A percentile compares a stretch with the other conserved stretches of the same genome.
phyloP scores from a whole-genome alignment of 1,140 invertebrate genomes.

The Sinonovacula constricta region DNA sequence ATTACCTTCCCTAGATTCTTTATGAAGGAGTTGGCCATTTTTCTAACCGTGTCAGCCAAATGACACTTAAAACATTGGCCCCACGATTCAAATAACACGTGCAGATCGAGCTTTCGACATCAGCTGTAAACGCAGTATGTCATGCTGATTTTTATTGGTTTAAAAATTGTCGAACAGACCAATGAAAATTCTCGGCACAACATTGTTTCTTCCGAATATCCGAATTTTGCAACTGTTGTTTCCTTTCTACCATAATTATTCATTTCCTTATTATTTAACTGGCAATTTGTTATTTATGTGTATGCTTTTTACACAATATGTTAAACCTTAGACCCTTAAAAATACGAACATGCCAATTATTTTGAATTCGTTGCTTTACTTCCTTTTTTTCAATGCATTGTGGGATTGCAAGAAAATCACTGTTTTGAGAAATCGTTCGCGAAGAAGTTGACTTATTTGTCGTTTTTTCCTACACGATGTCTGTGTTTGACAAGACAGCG shows the following conservation, averaged over 20 bases:
- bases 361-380: constrained; percentile 22
- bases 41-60: not conserved
- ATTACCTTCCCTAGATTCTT: constrained; percentile 1
- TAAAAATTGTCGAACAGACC: constrained; percentile 6
- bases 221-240: too few species aligned
- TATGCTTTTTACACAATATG: not conserved
- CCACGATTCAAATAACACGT: too few species aligned
- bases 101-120: constrained; percentile 15
- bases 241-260: too few species aligned
- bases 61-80: too few species aligned
- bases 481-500: too few species aligned
- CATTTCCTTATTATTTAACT: too few species aligned
- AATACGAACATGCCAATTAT: constrained; percentile 45
- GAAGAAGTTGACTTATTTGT: not conserved
- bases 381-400: constrained; percentile 43
- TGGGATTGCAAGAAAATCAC: constrained; percentile 55
- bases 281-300: not conserved
- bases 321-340: not conserved
- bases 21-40: constrained; percentile 16
- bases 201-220: too few species aligned
- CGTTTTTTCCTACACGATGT: constrained; percentile 8
- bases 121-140: not conserved
- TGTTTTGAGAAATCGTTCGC: constrained; percentile 12
- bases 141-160: constrained; percentile 13
- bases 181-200: too few species aligned